These are phyloP conservation scores for Lucinisca nassula DNA, from an alignment of 2,888 invertebrate genomes.

Conservation along the genomic window DNA sequence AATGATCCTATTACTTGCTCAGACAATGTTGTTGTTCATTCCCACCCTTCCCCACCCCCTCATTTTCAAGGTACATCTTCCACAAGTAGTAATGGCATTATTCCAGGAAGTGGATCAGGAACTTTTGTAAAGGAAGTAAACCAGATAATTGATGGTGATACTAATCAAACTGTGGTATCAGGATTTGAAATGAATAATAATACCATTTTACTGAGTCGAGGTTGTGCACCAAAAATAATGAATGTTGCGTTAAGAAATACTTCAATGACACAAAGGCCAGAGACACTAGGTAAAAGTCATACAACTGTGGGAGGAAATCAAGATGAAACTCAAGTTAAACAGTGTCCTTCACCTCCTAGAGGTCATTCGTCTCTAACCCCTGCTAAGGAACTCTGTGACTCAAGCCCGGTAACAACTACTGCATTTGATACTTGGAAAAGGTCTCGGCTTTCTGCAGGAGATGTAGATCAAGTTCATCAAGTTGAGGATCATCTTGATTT, in stretches of 20 bases:
- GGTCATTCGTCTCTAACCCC: background rate
- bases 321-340: background rate
- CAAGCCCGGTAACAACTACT: background rate
- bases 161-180: background rate
- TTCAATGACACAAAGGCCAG: background rate
- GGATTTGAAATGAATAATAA: background rate
- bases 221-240: background rate
- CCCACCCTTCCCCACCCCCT: background rate
- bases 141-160: background rate
- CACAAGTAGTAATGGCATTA: conserved; percentile 30
- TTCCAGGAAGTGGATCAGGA: conserved; percentile 19
- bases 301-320: background rate
- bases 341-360: background rate
- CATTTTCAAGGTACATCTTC: background rate
- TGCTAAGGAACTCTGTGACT: background rate
- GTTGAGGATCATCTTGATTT: background rate
- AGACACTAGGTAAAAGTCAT: background rate
- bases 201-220: background rate
- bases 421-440: background rate
- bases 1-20: background rate
- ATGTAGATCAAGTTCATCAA: background rate
- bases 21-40: background rate
- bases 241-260: background rate
- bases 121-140: background rate
- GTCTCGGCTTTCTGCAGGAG: background rate